Conservation (phyloP, 2,113 vertebrate genomes). For the Spermophilus dauricus region DNA sequence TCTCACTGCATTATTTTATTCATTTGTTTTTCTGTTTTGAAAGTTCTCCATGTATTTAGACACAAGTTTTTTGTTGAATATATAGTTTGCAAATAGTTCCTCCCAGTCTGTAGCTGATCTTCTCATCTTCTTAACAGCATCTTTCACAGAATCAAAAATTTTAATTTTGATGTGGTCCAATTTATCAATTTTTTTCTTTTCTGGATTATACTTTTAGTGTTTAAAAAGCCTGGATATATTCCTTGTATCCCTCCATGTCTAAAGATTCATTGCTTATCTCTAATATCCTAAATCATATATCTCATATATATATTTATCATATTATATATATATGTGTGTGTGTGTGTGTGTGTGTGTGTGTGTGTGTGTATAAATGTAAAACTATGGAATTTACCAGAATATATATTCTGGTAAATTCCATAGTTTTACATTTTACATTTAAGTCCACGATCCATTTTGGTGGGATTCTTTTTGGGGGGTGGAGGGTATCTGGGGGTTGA, state of each 20-base stretch:
- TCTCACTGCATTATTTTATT: neutral
- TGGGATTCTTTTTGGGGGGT: neutral
- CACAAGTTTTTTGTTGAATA: neutral
- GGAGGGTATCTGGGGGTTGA: too few species aligned
- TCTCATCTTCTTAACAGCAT: neutral
- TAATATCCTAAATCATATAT: neutral
- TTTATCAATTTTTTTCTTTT: constrained; percentile 22
- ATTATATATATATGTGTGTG: too few species aligned
- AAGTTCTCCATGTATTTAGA: neutral
- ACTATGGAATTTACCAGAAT: too few species aligned
- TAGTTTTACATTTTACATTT: neutral
- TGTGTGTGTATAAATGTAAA: too few species aligned
- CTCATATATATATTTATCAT: too few species aligned
- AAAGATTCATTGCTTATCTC: neutral
- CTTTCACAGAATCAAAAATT: neutral
- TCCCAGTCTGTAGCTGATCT: neutral
- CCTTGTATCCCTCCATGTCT: neutral
- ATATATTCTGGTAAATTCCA: neutral
- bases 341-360: too few species aligned
- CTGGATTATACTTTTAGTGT: neutral
- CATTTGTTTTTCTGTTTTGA: constrained; percentile 31
- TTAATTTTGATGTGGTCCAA: neutral
- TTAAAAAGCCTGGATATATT: too few species aligned
- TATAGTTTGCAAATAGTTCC: constrained; percentile 30
- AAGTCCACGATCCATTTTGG: neutral